These are phyloP conservation scores for Saguinus imperator DNA, from an alignment of 2,113 vertebrate species.

Conservation along the genomic window DNA sequence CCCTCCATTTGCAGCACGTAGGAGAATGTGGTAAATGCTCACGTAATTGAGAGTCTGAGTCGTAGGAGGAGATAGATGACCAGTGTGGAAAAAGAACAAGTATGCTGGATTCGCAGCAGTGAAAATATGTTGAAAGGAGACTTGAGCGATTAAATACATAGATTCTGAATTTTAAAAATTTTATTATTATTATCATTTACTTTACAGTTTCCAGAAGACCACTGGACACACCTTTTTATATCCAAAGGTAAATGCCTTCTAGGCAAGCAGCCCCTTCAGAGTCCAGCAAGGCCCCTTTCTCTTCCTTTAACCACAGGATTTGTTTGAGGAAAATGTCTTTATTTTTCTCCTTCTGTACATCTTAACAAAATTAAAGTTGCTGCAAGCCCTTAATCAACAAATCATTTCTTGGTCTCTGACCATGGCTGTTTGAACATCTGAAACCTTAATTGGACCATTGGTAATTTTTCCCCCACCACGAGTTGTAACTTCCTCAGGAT, in stretches of 20 bases:
- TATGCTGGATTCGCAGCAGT: no score
- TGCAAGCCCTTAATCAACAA: background rate
- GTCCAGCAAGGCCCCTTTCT: background rate
- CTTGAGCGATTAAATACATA: background rate
- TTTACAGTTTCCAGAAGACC: slow-evolving; percentile 36
- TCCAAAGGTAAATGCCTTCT: slow-evolving; percentile 45
- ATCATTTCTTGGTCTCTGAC: background rate
- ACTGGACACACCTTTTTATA: background rate
- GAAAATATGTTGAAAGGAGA: background rate
- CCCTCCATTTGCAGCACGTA: fast-evolving
- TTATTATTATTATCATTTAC: no score
- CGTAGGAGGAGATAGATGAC: background rate
- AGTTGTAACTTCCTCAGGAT: background rate
- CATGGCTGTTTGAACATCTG: background rate
- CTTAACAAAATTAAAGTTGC: background rate
- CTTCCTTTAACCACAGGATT: background rate
- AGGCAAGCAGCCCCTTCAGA: background rate
- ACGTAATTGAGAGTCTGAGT: no score
- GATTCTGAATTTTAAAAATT: background rate
- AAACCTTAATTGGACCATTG: background rate
- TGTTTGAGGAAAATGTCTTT: background rate
- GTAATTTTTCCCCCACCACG: background rate
- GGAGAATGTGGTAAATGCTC: background rate
- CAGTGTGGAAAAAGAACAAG: background rate
- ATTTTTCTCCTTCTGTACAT: background rate